Evolutionary conservation across 2,797 vertebrate species (phyloP).

Genomic region (Triplophysa yarkandensis): DNA sequence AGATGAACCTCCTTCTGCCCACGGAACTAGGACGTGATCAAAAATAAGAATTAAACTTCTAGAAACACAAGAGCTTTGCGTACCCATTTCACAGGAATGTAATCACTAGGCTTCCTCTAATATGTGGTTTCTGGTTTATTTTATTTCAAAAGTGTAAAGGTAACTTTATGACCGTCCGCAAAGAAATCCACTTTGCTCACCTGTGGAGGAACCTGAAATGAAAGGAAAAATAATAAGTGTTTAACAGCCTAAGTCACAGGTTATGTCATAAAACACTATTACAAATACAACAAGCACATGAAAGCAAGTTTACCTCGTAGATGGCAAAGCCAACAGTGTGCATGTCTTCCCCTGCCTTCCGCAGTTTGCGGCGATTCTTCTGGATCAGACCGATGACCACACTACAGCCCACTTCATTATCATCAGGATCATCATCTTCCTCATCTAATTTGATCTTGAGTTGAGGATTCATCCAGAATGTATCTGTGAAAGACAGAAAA

Average conservation of each 20-base stretch:
- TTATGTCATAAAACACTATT: neutral
- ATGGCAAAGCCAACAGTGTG: constrained; percentile 76
- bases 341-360: constrained; percentile 72
- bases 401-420: constrained; percentile 67
- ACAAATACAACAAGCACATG: neutral
- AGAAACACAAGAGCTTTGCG: too few species aligned
- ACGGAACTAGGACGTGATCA: constrained; percentile 54
- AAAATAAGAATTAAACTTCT: neutral
- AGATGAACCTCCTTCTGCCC: constrained; percentile 60
- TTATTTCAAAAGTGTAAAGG: neutral
- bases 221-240: constrained; percentile 3
- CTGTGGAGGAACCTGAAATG: constrained; percentile 59
- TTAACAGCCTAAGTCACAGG: neutral
- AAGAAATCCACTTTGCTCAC: constrained; percentile 37
- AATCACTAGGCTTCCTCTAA: too few species aligned
- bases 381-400: constrained; percentile 79
- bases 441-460: constrained; percentile 75
- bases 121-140: neutral
- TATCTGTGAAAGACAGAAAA: constrained; percentile 60
- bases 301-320: constrained; percentile 66
- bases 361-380: constrained; percentile 75
- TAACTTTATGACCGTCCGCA: neutral
- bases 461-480: constrained; percentile 83
- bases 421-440: constrained; percentile 70
- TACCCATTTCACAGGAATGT: too few species aligned